Evolutionary conservation across 2,888 invertebrate genomes (phyloP), one percentile per base, ranked within the genome.

Genomic region (Spodoptera exigua): DNA sequence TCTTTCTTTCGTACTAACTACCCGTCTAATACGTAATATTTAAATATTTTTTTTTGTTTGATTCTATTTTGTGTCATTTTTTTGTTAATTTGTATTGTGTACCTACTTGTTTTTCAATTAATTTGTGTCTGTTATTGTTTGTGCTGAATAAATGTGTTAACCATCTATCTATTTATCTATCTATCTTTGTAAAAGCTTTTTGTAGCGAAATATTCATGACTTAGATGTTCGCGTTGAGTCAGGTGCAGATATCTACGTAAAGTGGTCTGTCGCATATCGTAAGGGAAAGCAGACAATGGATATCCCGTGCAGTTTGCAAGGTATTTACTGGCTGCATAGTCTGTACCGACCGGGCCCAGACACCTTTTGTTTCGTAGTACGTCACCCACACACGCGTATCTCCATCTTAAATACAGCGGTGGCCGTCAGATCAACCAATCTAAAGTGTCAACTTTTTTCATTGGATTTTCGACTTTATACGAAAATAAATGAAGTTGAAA

Each of bases 201-300:
- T 7, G 27, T 27, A 27, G 27, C 14, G 44, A 40, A 66, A 71
- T 52, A 45, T 40, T 16, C 14, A 41, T 54, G 61, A 49, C 54
- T 73, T 40, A 60, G 1, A 40, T 32, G 41, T 35, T 58, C 34
- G 54, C 9, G 21, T 44, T 32, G 5, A 46, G 41, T 10, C 18
- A 45, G 18, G 53, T 44, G 48, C 52, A 74, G 54, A 58, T 62
- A 67, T 39, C 17, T 13, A 45, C 49, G 21, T 44, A 67, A 67
- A 67, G 64, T 60, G 58, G 76, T 67, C 55, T 40, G 52, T 45
- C 49, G 58, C 49, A 17, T 40, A 49, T 43, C 49, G 58, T 49
- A 17, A 61, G 60, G 62, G 61, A 64, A 60, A 88, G 88, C 87
- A 92, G 89, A 85, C 80, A 84, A 84, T 74, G 70, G 75, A 77